Base-by-base conservation (phyloP, 2,888 invertebrate species). In the Aleiodes leptofemur region DNA sequence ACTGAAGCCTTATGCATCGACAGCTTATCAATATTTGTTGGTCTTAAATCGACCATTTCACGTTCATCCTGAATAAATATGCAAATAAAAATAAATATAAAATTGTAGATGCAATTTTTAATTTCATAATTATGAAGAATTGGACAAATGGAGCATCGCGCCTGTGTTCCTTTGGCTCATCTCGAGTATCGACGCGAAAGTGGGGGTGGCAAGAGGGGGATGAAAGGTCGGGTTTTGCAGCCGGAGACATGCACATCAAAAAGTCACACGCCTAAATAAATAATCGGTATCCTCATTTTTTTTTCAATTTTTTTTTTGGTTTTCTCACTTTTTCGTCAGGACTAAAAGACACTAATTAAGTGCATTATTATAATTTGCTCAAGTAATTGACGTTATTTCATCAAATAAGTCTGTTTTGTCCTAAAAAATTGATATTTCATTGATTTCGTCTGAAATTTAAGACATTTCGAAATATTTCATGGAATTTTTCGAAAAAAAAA, bases 11-110 rank as follows among this genome's bases (percentile, higher is more conserved):
- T 69, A 66, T 38, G 48, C 61, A n/a, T 14, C 31, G 34, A 56
- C 14, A 56, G 16, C 56, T 38, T 80, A 78, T 78, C 76, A 78
- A 80, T 77, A 76, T 78, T 76, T 68, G 57, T 56, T 59, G 69
- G 64, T 69, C 70, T 75, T 69, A 71, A 77, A 76, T 43, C 43
- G 11, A 43, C 3, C 9, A 48, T 48, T 55, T 55, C 34, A 7
- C 14, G 55, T 7, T 55, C 14, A 55, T 13, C 11, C 5, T 7
- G 55, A 55, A 16, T 16, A 14, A 55, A 55, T 16, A 8, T 4
- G 2, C 3, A 1, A 1, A 55, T 16, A 6, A n/a, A 55, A 55
- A n/a, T 55, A 55, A 16, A 16, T 55, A 16, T 1, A 16, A 55
- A 16, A n/a, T 7, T 55, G 0, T 14, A 55, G 14, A n/a, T n/a